Base-by-base conservation (phyloP, 2,113 vertebrate species). In the Salvelinus alpinus region DNA sequence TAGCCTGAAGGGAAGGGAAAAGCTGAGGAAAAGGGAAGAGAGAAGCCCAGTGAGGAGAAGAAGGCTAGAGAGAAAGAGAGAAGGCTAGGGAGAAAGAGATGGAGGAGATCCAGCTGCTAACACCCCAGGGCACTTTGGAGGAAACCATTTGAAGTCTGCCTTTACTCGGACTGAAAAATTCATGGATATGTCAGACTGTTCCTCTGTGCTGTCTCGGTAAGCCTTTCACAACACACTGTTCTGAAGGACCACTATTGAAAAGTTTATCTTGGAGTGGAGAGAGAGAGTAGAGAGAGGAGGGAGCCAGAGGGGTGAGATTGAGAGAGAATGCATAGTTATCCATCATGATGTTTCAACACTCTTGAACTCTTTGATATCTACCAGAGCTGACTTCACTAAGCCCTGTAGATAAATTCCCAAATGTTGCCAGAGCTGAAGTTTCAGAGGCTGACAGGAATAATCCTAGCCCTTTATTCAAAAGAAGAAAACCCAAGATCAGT, bases 271-370 rank as follows among this genome's bases (percentile, higher is more conserved):
- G 74, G 75, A 54, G 51, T 18, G 16, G 60, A 25, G 9, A 70
- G n/a, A 48, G 38, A 47, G 38, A 70, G 68, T 11, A 27, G 11
- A 14, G 25, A 27, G 64, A 29, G 16, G n/a, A 64, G 8, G 7
- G 60, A 25, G 73, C 60, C 74, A 77, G 72, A 73, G 11, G 27
- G 27, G 48, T 44, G 18, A 38, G 31, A 20, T 68, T 20, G 64
- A 66, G 38, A 70, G 29, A 83, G 69, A 77, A 82, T 76, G 29
- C 78, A 73, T 78, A 83, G 78, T 84, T 77, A 51, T 79, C 54
- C 59, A 64, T 80, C 69, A 73, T 81, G 73, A 59, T 24, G 29
- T 20, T 70, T n/a, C 25, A 70, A 70, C 24, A 44, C 38, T 16
- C 3, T 29, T 65, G 24, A 78, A 64, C 44, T 73, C 29, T 77